A percentile compares a stretch with the other conserved stretches of the same genome.
These are phyloP conservation scores for Rhagoletis pomonella DNA, from an alignment of 1,140 invertebrate genomes.

Conservation along the genomic window DNA sequence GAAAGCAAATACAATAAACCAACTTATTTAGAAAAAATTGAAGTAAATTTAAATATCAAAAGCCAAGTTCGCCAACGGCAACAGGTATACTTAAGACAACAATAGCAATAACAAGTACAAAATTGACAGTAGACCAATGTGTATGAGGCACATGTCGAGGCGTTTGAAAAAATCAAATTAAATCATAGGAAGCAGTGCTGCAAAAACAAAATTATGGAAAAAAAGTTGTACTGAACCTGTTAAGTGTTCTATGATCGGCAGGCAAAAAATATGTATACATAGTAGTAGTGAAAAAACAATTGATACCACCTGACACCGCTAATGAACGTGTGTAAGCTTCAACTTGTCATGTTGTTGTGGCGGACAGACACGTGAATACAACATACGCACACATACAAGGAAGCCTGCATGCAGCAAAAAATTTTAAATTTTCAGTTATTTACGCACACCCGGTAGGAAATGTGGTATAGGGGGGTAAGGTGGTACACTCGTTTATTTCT, in stretches of 20 bases:
- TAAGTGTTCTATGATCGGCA: slow-evolving; percentile 20
- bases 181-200: slow-evolving; percentile 35
- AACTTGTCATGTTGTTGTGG: slow-evolving; percentile 40
- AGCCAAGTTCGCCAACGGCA: background rate
- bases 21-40: background rate
- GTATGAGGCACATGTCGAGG: background rate
- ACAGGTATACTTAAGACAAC: slow-evolving; percentile 28
- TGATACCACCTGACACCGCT: slow-evolving; percentile 30
- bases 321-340: slow-evolving; percentile 49
- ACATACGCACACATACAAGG: background rate
- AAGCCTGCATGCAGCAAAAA: background rate
- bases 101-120: slow-evolving; percentile 13
- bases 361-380: background rate
- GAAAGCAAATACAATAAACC: background rate
- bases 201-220: slow-evolving; percentile 7
- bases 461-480: no score
- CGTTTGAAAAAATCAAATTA: slow-evolving; percentile 44
- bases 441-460: background rate
- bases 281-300: background rate
- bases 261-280: background rate
- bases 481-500: no score
- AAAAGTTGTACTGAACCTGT: slow-evolving; percentile 27
- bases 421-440: background rate
- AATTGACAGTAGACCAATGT: background rate
- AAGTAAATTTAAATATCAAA: background rate